Evolutionary conservation across 2,888 invertebrate species (phyloP), one percentile per base, ranked within the genome.

Genomic region (Troides aeacus): DNA sequence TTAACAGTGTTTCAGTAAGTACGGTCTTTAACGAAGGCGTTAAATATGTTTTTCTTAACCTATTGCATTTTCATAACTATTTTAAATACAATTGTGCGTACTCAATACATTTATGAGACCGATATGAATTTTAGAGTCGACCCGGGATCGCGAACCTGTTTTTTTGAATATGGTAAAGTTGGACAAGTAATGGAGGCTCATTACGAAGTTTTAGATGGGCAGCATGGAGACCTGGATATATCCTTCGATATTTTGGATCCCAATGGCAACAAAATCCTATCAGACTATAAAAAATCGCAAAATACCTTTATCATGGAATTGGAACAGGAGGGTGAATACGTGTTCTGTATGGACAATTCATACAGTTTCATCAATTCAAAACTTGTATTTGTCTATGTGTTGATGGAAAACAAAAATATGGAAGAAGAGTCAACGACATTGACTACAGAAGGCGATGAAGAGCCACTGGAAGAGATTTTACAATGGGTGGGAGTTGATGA

Each of bases 321-420:
- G 24, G 82, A 86, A 57, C 81, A 87, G 50, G 93, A 93, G 59
- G 97, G 97, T 18, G 97, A 97, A 79, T 97, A 96, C 84, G 94
- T 94, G 70, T 94, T 97, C 76, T 98, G 98, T 82, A 95, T 98
- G 84, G 98, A 98, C 84, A 98, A 98, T 83, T 94, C 95, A 0
- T 96, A 96, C 84, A 97, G 97, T 83, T 89, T 95, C 66, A 95
- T 96, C 79, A 96, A 96, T 77, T 93, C 94, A 0, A 98, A 98
- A 85, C 94, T 96, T 0, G 95, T 97, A 0, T 97, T 95, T 82
- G 95, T 97, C 79, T 96, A 96, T 81, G 85, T 97, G 10, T 92
- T 94, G 69, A 90, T 96, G 7, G 95, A 96, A 75, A 91, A 94
- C 70, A 94, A 94, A 70, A 90, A 89, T 6, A 80, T 82, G 1